Percentiles rank a stretch among this genome's conserved stretches.
phyloP scores from a whole-genome alignment of 2,888 invertebrate genomes.

The Lydus trimaculatus region DNA sequence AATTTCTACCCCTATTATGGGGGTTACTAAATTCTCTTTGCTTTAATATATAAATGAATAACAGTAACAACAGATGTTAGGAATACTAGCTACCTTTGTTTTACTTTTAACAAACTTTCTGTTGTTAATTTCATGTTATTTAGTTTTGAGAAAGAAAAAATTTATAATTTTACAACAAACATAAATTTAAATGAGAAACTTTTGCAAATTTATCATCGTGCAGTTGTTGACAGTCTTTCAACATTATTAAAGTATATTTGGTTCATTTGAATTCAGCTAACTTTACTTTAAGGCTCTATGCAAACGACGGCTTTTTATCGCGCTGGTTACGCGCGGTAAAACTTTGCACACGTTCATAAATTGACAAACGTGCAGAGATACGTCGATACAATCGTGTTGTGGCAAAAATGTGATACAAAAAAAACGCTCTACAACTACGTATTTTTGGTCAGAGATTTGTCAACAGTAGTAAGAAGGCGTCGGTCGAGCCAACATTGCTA shows the following conservation, averaged over 20 bases:
- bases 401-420: too few species aligned
- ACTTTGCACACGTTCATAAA: too few species aligned
- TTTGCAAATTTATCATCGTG: not conserved
- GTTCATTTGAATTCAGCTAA: too few species aligned
- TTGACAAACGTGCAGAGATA: too few species aligned
- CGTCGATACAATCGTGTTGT: too few species aligned
- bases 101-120: conserved; percentile 7
- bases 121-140: conserved; percentile 6
- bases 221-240: not conserved
- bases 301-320: too few species aligned
- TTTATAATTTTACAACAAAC: conserved; percentile 4
- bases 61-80: conserved; percentile 8
- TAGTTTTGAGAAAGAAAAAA: not conserved
- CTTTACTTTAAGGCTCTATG: too few species aligned
- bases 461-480: too few species aligned
- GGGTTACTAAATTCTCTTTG: conserved; percentile 30
- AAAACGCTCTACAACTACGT: too few species aligned
- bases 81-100: not conserved
- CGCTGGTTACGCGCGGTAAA: too few species aligned
- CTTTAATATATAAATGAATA: conserved; percentile 18
- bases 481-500: too few species aligned
- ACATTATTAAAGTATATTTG: not conserved
- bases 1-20: conserved; percentile 22
- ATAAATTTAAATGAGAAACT: conserved; percentile 11
- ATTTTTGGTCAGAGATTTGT: too few species aligned